Evolutionary conservation across 2,113 vertebrate species (phyloP), one percentile per base, ranked within the genome.

Genomic region (Perca schrenkii): DNA sequence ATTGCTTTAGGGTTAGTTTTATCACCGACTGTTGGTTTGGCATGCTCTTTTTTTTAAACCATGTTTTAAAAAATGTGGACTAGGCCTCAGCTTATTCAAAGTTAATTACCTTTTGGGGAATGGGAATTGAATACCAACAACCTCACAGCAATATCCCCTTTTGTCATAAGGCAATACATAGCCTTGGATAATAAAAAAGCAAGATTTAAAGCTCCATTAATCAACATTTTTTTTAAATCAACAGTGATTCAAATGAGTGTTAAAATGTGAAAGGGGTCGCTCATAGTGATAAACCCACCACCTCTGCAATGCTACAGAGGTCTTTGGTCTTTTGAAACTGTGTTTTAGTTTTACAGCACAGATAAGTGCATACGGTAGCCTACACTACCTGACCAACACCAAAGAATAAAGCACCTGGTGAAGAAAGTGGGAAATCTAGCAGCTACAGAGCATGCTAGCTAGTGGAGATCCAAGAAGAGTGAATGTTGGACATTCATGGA

Each of bases 101-200:
- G 43, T 22, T 4, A 49, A 62, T 31, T 17, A 46, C 52, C 31
- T 40, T 76, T 76, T 31, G n/a, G 11, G 14, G 36, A 14, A 15
- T 34, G 62, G 53, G 61, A 83, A 17, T 12, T n/a, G 36, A 73
- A 78, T 68, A 62, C 2, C 43, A 83, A 40, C 11, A 60, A 34
- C 8, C 17, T 10, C 14, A 34, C 28, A 43, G 34, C 40, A 56
- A n/a, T n/a, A 36, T 21, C 16, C 46, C 22, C 8, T 14, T 31
- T 19, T 3, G 31, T 15, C 14, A 36, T 2, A 13, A 62, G 3
- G 10, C 25, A 21, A 63, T 7, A 4, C 34, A 49, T 47, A 67
- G n/a, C 25, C 8, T 34, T 49, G 47, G 2, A 36, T 19, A 8
- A 11, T 15, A 6, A 28, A 50, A 53, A 21, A 15, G 3, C 2